These are phyloP conservation scores for Molossus alvarezi DNA, from an alignment of 2,797 vertebrate species.

Conservation along the genomic window DNA sequence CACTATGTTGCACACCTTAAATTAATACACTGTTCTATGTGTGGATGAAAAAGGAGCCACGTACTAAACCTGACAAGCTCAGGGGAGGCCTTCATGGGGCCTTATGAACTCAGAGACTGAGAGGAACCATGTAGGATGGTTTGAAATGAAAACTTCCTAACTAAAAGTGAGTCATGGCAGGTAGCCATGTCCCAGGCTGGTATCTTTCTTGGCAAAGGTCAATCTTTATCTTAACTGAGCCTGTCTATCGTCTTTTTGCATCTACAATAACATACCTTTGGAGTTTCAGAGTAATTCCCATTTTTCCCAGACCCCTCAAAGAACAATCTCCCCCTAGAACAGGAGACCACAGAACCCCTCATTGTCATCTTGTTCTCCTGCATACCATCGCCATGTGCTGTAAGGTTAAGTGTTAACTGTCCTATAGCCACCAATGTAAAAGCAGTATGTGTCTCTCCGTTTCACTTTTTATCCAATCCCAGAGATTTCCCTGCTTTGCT, in stretches of 20 bases:
- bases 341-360: not conserved
- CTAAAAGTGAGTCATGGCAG: not conserved
- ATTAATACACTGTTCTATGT: not conserved
- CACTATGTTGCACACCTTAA: not conserved
- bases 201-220: not conserved
- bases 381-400: not conserved
- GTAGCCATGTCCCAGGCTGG: not conserved
- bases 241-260: not conserved
- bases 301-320: not conserved
- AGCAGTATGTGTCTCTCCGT: not conserved
- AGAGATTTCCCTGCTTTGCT: not conserved
- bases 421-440: not conserved
- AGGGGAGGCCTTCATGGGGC: not conserved
- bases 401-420: not conserved
- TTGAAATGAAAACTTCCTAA: not conserved
- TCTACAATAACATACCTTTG: not conserved
- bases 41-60: not conserved
- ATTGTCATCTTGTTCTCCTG: not conserved
- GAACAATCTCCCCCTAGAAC: not conserved
- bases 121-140: not conserved
- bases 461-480: not conserved
- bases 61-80: not conserved
- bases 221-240: not conserved
- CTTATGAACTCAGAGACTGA: not conserved
- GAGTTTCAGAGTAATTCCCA: not conserved